Evolutionary conservation across 2,888 invertebrate genomes (phyloP), one percentile per base, ranked within the genome.

Genomic region (Lobophora halterata): DNA sequence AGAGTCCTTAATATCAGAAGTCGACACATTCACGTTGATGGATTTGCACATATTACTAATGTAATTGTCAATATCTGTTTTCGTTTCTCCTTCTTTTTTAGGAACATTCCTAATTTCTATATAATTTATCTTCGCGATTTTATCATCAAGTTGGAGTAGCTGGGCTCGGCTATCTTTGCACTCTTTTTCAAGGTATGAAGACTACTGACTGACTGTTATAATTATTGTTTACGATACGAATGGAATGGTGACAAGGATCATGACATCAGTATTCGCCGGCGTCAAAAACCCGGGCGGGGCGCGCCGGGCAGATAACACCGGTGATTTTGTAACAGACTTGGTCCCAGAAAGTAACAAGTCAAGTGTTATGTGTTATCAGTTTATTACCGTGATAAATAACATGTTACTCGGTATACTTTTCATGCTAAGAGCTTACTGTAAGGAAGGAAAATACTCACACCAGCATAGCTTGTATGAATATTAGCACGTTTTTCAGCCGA

Each of bases 391-490:
- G n/a, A n/a, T n/a, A n/a, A n/a, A n/a, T n/a, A n/a, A n/a, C n/a
- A n/a, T n/a, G n/a, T n/a, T n/a, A n/a, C n/a, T n/a, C n/a, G n/a
- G n/a, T n/a, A n/a, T n/a, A n/a, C n/a, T n/a, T n/a, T n/a, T n/a
- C n/a, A n/a, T n/a, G n/a, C n/a, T n/a, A n/a, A n/a, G n/a, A n/a
- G n/a, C n/a, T n/a, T n/a, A n/a, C n/a, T n/a, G n/a, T n/a, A n/a
- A n/a, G n/a, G n/a, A n/a, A n/a, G n/a, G n/a, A 0, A 16, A 7
- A 24, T 56, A 82, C 87, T 79, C 55, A 87, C 87, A 86, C 79
- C 37, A 86, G 73, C 79, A 82, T 80, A 32, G 86, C 85, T 31
- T 87, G 87, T 16, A 86, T 71, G 44, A 76, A 82, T 0, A 83
- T 52, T 6, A 86, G 70, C n/a, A 82, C 46, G 51, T 86, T 87